Conservation (phyloP, 2,797 vertebrate genomes). For the Anguilla megastoma region DNA sequence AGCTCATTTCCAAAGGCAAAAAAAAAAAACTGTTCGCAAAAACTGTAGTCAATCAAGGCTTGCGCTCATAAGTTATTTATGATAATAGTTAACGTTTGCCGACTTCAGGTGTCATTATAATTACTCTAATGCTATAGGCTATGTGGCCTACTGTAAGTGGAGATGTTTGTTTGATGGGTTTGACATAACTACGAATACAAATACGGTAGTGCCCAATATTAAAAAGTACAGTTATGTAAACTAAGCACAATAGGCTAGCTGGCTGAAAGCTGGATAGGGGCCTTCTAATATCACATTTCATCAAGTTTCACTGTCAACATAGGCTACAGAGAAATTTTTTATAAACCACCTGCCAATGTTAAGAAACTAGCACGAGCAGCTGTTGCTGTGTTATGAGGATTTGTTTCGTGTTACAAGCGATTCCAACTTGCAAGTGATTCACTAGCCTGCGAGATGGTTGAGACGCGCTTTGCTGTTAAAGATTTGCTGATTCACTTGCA, state of each 20-base stretch:
- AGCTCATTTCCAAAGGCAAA: neutral
- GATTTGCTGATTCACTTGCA: neutral
- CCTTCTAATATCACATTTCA: conserved; percentile 59
- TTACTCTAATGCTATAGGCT: neutral
- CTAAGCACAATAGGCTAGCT: too few species aligned
- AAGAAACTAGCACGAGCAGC: neutral
- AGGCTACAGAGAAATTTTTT: conserved; percentile 26
- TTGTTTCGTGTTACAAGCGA: neutral
- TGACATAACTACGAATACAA: neutral
- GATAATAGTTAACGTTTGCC: neutral
- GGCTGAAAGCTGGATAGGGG: neutral
- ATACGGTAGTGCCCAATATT: neutral
- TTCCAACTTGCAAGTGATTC: neutral
- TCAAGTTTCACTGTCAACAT: conserved; percentile 39
- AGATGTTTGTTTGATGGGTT: neutral
- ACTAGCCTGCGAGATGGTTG: neutral
- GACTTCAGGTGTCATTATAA: conserved; percentile 2
- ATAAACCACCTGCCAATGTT: conserved; percentile 28
- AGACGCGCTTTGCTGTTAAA: neutral
- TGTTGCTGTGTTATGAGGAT: neutral
- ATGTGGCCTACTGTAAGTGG: neutral
- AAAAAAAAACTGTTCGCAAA: neutral
- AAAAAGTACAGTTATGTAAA: too few species aligned
- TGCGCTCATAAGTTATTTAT: neutral
- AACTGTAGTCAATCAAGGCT: too few species aligned